Percentiles rank a stretch among this genome's conserved stretches.
These are phyloP conservation scores for Crematogaster levior DNA, from an alignment of 2,888 invertebrate species.

Conservation along the genomic window DNA sequence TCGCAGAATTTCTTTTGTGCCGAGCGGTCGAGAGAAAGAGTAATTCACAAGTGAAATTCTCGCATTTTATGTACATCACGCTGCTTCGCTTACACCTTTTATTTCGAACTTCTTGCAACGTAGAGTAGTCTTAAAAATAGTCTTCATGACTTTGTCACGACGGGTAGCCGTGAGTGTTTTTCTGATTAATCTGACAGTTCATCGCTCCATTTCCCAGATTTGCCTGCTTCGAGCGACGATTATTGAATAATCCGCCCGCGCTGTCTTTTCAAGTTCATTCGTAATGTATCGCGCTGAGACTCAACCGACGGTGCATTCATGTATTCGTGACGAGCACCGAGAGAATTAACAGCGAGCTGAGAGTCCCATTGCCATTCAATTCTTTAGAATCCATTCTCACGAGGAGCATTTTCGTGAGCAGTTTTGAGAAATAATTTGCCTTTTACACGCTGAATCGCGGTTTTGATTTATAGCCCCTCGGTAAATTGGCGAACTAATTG, in stretches of 20 bases:
- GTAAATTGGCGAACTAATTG: slow-evolving; percentile 23
- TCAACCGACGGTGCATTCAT: slow-evolving; percentile 48
- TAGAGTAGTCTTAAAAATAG: neutral
- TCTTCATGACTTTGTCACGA: neutral
- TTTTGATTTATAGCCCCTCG: slow-evolving; percentile 1
- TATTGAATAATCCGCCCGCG: neutral
- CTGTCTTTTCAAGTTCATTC: slow-evolving; percentile 26
- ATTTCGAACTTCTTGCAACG: neutral
- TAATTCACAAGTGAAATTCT: neutral
- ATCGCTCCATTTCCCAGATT: neutral
- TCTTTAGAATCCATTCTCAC: slow-evolving; percentile 36
- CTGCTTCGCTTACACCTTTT: slow-evolving; percentile 6
- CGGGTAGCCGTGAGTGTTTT: neutral
- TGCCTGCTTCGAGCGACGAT: neutral
- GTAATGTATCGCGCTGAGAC: slow-evolving; percentile 27
- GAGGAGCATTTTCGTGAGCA: neutral
- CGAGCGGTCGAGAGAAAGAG: neutral
- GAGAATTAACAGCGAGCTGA: slow-evolving; percentile 57
- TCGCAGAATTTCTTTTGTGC: neutral
- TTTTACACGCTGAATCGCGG: slow-evolving; percentile 12
- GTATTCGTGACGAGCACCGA: slow-evolving; percentile 55
- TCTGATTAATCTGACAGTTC: neutral
- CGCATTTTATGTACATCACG: neutral
- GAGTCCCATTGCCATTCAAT: slow-evolving; percentile 37
- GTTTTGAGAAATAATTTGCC: slow-evolving; percentile 15